Evolutionary conservation across 2,797 vertebrate genomes (phyloP), one percentile per base, ranked within the genome.

Genomic region (Phaenicophaeus curvirostris): DNA sequence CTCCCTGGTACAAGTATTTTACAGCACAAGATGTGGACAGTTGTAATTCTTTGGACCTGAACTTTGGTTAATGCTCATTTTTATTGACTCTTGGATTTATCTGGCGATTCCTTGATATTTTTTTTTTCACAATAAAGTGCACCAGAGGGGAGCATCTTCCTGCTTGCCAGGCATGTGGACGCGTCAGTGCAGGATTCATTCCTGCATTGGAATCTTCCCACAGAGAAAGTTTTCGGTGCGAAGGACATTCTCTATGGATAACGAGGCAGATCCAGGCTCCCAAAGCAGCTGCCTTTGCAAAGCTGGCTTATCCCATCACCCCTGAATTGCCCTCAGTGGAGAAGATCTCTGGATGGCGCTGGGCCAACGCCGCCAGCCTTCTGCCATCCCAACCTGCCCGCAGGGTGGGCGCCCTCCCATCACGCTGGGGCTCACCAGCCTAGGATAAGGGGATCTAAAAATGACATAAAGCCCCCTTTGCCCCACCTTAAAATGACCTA

Each of bases 371-470:
- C 27, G 3, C 66, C 81, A 46, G 67, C 94, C 88, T 95, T 92
- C 94, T 93, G 95, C 93, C 95, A 85, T 44, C 83, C 91, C 93
- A 95, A 8, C 88, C 72, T 71, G 59, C 58, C 69, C 24, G 3
- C 15, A 11, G 79, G 69, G 57, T 18, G 4, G 82, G 50, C 16
- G 6, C 50, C 61, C 51, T 65, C 53, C 84, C 85, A 76, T 28
- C 84, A 9, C 5, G 3, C 84, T 17, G 24, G 71, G 74, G 83
- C 81, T 86, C 27, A 1, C 59, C 83, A 86, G 87, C 85, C 73
- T 0, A 15, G 91, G 94, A 96, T 96, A 96, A 95, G 71, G 91
- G 94, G 80, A 94, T 78, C 94, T 96, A 97, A 96, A 97, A 95
- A 95, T 88, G 89, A 88, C 95, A 97, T 77, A 96, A 96, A 96